These are phyloP conservation scores for Podocnemis expansa DNA, from an alignment of 2,113 vertebrate genomes.

Conservation along the genomic window DNA sequence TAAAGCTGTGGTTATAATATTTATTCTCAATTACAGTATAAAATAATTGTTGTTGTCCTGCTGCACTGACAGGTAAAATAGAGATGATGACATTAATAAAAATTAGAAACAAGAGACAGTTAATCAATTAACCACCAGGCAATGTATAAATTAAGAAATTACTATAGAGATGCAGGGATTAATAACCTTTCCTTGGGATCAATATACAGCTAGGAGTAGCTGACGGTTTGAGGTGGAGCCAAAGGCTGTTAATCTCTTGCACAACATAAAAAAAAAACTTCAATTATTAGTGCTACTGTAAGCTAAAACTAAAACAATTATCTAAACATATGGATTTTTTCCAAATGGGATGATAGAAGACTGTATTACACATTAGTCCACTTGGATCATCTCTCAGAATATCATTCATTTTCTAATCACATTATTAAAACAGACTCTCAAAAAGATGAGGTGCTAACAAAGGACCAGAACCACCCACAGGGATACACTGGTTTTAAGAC, in stretches of 20 bases:
- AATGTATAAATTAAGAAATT: slow-evolving; percentile 23
- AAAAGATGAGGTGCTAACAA: background rate
- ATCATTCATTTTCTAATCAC: background rate
- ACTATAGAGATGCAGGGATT: background rate
- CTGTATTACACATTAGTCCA: background rate
- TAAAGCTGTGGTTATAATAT: background rate
- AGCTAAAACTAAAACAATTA: background rate
- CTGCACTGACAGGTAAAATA: background rate
- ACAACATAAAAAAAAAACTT: background rate
- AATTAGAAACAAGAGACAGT: background rate
- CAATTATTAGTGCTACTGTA: background rate
- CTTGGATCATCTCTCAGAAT: background rate
- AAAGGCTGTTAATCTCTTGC: background rate
- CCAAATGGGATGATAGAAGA: background rate
- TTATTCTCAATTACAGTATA: background rate
- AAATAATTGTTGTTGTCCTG: background rate
- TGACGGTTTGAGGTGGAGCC: background rate
- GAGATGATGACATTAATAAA: slow-evolving; percentile 12
- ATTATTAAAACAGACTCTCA: background rate
- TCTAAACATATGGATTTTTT: background rate
- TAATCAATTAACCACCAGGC: slow-evolving; percentile 1
- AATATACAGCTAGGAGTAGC: background rate
- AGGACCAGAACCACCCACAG: background rate
- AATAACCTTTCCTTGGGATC: background rate
- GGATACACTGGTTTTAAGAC: background rate